phyloP scores from a whole-genome alignment of 2,888 invertebrate genomes.

The Steinernema carpocapsae region DNA sequence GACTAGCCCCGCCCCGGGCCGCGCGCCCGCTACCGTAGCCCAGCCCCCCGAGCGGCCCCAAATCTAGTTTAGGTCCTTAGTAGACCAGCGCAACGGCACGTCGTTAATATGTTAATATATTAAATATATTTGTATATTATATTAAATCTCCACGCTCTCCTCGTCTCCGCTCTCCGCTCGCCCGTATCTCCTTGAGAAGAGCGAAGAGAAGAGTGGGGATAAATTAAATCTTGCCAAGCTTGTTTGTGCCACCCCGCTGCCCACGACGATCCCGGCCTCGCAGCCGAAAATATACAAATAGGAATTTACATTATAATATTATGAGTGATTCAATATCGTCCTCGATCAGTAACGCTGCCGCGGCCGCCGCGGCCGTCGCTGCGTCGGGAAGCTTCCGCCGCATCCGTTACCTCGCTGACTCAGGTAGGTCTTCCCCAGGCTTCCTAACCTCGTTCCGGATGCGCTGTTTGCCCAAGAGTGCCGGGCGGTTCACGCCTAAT shows the following conservation, averaged over 20 bases:
- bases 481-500: slow-evolving; percentile 21
- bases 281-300: slow-evolving; percentile 29
- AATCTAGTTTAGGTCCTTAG: slow-evolving; percentile 35
- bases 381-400: slow-evolving; percentile 29
- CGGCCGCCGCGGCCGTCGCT: slow-evolving; percentile 43
- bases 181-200: slow-evolving; percentile 28
- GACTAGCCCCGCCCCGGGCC: slow-evolving; percentile 4
- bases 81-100: slow-evolving; percentile 34
- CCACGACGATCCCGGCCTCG: slow-evolving; percentile 19
- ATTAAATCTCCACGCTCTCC: slow-evolving; percentile 32
- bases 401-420: slow-evolving; percentile 2
- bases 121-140: slow-evolving; percentile 35
- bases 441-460: not conserved
- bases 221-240: slow-evolving; percentile 33
- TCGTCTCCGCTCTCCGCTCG: slow-evolving; percentile 25
- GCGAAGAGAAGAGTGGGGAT: slow-evolving; percentile 25
- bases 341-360: slow-evolving; percentile 39
- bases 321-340: slow-evolving; percentile 35
- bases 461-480: not conserved
- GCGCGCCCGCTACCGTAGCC: slow-evolving; percentile 30
- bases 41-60: slow-evolving; percentile 34
- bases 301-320: slow-evolving; percentile 35
- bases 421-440: not conserved
- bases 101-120: slow-evolving; percentile 35
- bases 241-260: slow-evolving; percentile 33